phyloP scores from a whole-genome alignment of 2,888 invertebrate species.

The Tenthredo scrophulariae region DNA sequence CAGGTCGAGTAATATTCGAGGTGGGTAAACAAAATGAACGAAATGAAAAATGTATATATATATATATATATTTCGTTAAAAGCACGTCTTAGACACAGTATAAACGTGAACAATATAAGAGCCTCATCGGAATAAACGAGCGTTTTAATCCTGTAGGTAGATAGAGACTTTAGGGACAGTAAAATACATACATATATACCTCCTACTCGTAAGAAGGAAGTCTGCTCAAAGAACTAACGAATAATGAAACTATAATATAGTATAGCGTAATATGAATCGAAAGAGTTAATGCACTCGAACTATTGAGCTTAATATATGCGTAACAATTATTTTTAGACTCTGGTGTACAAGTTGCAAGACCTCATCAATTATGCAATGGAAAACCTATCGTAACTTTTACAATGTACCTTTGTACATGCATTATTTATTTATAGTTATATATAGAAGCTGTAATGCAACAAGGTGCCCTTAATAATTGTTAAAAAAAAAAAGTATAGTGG shows the following conservation, averaged over 20 bases:
- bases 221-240: conserved; percentile 9
- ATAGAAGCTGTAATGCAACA: conserved; percentile 18
- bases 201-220: neutral
- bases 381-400: conserved; percentile 48
- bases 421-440: conserved; percentile 38
- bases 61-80: neutral
- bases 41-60: neutral
- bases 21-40: neutral
- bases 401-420: conserved; percentile 13
- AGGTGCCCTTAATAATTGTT: conserved; percentile 28
- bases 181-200: neutral
- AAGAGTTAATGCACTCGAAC: conserved; percentile 48
- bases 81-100: neutral
- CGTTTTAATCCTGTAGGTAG: neutral
- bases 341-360: conserved; percentile 25
- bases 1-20: neutral
- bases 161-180: neutral
- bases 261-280: conserved; percentile 4
- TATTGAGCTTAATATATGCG: conserved; percentile 45
- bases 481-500: neutral
- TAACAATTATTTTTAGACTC: conserved; percentile 45
- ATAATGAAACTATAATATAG: conserved; percentile 5
- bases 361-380: conserved; percentile 48
- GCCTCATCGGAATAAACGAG: neutral
- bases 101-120: neutral